Percentiles rank a stretch among this genome's conserved stretches.
These are phyloP conservation scores for Horisme vitalbata DNA, from an alignment of 2,888 invertebrate species.

Conservation along the genomic window DNA sequence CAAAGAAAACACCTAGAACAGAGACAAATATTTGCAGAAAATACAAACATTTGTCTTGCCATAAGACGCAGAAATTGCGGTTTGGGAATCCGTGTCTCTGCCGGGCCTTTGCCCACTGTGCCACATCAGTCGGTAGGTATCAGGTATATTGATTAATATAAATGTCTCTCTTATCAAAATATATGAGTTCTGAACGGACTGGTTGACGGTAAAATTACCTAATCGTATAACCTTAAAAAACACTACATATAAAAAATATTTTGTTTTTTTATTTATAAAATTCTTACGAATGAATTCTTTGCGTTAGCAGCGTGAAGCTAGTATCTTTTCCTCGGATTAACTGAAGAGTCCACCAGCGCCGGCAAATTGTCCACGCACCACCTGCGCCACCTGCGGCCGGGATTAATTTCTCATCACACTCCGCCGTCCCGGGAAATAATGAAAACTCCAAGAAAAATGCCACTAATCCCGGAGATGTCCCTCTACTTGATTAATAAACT, in stretches of 20 bases:
- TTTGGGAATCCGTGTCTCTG: too few species aligned
- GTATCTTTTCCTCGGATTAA: conserved; percentile 47
- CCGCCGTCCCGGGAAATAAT: conserved; percentile 68
- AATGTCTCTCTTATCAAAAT: too few species aligned
- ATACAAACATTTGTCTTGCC: too few species aligned
- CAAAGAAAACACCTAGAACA: too few species aligned
- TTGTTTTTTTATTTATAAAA: conserved; percentile 9
- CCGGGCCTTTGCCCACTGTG: too few species aligned
- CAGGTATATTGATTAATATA: too few species aligned
- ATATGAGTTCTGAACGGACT: too few species aligned
- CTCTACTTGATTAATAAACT: conserved; percentile 75
- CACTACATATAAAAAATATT: neutral
- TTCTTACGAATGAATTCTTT: conserved; percentile 12
- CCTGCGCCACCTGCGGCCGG: conserved; percentile 71
- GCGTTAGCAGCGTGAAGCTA: conserved; percentile 12
- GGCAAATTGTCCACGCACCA: conserved; percentile 64
- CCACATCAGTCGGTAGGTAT: too few species aligned
- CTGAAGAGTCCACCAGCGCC: conserved; percentile 35
- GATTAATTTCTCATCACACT: conserved; percentile 81
- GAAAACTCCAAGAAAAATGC: conserved; percentile 73
- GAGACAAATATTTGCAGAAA: too few species aligned
- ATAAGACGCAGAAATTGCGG: too few species aligned
- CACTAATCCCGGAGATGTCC: conserved; percentile 62
- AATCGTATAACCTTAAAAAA: too few species aligned
- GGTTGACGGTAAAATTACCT: too few species aligned